These are phyloP conservation scores for Lampropteryx suffumata DNA, from an alignment of 2,888 invertebrate genomes.

Conservation along the genomic window DNA sequence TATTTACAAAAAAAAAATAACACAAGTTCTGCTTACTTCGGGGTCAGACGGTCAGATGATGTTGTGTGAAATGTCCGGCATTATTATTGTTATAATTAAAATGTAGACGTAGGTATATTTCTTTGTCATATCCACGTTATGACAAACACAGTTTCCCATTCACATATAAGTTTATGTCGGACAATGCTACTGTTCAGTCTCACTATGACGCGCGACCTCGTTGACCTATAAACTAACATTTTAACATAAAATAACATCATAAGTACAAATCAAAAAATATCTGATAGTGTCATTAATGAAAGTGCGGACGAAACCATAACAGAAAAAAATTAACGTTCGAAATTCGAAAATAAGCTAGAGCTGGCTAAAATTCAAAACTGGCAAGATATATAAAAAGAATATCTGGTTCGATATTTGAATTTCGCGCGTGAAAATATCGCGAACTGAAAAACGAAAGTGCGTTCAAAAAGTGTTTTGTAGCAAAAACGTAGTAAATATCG, in stretches of 20 bases:
- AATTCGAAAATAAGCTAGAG: not conserved
- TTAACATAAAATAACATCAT: constrained; percentile 2
- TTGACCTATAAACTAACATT: constrained; percentile 56
- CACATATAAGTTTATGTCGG: constrained; percentile 77
- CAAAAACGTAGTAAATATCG: not conserved
- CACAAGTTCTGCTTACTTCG: too few relatives aligned
- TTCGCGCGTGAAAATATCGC: not conserved
- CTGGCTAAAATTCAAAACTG: not conserved
- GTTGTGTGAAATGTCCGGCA: too few relatives aligned
- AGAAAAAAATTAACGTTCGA: not conserved
- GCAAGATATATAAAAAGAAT: not conserved
- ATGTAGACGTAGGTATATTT: too few relatives aligned
- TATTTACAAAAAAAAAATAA: too few relatives aligned
- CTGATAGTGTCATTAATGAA: not conserved
- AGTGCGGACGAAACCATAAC: not conserved
- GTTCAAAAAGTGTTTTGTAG: constrained; percentile 7
- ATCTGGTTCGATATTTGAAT: constrained; percentile 5
- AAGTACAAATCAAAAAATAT: not conserved
- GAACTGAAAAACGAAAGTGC: constrained; percentile 1
- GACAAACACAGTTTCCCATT: constrained; percentile 54
- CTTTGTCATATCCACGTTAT: constrained; percentile 60
- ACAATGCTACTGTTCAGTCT: constrained; percentile 74
- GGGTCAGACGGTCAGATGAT: too few relatives aligned
- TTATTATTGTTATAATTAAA: too few relatives aligned
- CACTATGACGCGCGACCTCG: constrained; percentile 62